Conservation (phyloP, 1,140 invertebrate species). For the Alviniconcha marisindica region DNA sequence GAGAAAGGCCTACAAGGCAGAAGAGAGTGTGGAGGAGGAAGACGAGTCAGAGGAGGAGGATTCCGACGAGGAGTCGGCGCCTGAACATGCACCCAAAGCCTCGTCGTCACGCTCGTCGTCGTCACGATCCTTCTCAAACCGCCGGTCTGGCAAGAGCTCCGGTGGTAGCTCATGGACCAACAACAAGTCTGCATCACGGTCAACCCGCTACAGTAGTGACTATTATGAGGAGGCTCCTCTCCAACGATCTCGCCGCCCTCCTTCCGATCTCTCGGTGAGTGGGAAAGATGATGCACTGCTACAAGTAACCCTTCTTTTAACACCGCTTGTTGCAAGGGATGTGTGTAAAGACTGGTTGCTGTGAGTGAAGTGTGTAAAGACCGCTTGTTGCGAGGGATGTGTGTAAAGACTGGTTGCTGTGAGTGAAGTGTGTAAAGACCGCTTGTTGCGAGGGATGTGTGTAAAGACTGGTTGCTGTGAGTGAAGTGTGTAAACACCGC, state of each 20-base stretch:
- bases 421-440: no score
- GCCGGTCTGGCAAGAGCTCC: neutral
- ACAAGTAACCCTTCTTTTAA: no score
- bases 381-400: no score
- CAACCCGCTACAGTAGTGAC: constrained; percentile 29
- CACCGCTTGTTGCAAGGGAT: no score
- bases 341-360: no score
- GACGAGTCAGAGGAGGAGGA: constrained; percentile 44
- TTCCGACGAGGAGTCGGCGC: constrained; percentile 42
- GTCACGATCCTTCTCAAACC: constrained; percentile 11
- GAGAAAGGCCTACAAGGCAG: neutral
- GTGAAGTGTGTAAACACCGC: no score
- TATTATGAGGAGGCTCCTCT: constrained; percentile 39
- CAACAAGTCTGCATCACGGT: constrained; percentile 26
- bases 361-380: no score
- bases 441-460: no score
- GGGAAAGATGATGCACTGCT: no score
- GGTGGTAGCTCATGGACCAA: constrained; percentile 28
- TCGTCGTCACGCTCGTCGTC: neutral
- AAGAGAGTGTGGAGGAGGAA: neutral
- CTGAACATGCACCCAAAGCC: constrained; percentile 23
- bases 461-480: no score
- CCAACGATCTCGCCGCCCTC: constrained; percentile 57
- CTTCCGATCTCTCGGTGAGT: constrained; percentile 71
- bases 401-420: no score